Conservation (phyloP, 2,113 vertebrate species). For the Notothenia coriiceps region DNA sequence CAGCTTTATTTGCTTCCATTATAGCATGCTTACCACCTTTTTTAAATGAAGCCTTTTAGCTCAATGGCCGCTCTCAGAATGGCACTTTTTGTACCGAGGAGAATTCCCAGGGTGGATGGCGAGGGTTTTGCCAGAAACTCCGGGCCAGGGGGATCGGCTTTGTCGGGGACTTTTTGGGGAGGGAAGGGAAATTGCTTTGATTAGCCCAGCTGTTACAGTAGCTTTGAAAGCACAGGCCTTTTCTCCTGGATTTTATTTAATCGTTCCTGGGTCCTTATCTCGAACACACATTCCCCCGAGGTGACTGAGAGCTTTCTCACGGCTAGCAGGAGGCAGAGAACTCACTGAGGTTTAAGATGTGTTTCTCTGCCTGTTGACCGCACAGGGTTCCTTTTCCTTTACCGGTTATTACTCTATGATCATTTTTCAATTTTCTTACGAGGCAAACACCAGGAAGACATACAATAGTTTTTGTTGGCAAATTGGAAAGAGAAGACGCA, state of each 20-base stretch:
- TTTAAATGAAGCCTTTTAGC: slow-evolving; percentile 78
- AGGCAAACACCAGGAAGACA: background rate
- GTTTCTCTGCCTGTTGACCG: slow-evolving; percentile 37
- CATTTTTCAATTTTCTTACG: background rate
- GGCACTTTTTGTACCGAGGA: slow-evolving; percentile 81
- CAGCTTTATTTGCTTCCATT: slow-evolving; percentile 65
- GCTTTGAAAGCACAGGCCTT: slow-evolving; percentile 80
- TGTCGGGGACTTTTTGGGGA: slow-evolving; percentile 77
- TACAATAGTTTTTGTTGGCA: too few species aligned
- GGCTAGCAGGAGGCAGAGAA: slow-evolving; percentile 55
- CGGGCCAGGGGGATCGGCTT: slow-evolving; percentile 74
- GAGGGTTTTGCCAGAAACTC: slow-evolving; percentile 73
- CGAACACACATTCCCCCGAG: slow-evolving; percentile 72
- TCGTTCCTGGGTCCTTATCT: slow-evolving; percentile 83
- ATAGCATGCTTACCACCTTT: slow-evolving; percentile 64
- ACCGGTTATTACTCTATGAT: background rate
- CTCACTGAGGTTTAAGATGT: background rate
- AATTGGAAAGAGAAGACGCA: background rate
- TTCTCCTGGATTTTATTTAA: slow-evolving; percentile 83
- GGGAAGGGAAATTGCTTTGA: slow-evolving; percentile 83
- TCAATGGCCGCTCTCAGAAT: slow-evolving; percentile 77
- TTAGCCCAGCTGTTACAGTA: slow-evolving; percentile 84
- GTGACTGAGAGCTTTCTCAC: slow-evolving; percentile 81
- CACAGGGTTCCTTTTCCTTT: slow-evolving; percentile 8
- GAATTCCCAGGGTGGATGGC: slow-evolving; percentile 79